Conservation (phyloP, 2,113 vertebrate species). For the Scomber japonicus region DNA sequence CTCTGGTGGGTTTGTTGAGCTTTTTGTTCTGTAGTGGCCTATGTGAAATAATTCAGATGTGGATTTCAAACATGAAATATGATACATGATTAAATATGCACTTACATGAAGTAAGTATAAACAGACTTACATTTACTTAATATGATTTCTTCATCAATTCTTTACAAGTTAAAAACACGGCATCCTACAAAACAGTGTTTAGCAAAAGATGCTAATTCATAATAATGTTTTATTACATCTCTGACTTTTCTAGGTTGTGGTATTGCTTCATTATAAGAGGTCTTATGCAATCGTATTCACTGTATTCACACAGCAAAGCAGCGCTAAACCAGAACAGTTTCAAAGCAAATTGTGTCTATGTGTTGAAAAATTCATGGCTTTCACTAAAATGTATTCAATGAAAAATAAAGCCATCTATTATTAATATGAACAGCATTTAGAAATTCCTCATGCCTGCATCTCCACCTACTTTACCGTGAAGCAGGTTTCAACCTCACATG, state of each 20-base stretch:
- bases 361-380: constrained; percentile 65
- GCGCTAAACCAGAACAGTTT: constrained; percentile 32
- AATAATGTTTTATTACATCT: neutral
- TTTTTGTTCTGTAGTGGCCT: constrained; percentile 15
- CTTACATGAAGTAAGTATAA: constrained; percentile 1
- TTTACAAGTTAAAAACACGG: too few species aligned
- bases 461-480: neutral
- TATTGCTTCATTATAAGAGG: neutral
- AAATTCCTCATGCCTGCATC: constrained; percentile 5
- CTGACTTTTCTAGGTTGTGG: neutral
- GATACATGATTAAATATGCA: neutral
- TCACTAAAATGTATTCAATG: constrained; percentile 47
- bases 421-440: constrained; percentile 55
- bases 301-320: constrained; percentile 8
- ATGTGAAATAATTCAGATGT: constrained; percentile 8
- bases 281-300: constrained; percentile 17
- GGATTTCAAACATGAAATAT: constrained; percentile 1
- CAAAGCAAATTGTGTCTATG: constrained; percentile 22
- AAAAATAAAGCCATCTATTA: constrained; percentile 64
- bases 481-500: neutral
- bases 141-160: neutral
- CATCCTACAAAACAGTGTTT: neutral
- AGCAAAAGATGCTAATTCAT: neutral
- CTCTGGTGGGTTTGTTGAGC: constrained; percentile 2
- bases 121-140: neutral